phyloP scores from a whole-genome alignment of 2,797 vertebrate genomes.

The Tinamus major region DNA sequence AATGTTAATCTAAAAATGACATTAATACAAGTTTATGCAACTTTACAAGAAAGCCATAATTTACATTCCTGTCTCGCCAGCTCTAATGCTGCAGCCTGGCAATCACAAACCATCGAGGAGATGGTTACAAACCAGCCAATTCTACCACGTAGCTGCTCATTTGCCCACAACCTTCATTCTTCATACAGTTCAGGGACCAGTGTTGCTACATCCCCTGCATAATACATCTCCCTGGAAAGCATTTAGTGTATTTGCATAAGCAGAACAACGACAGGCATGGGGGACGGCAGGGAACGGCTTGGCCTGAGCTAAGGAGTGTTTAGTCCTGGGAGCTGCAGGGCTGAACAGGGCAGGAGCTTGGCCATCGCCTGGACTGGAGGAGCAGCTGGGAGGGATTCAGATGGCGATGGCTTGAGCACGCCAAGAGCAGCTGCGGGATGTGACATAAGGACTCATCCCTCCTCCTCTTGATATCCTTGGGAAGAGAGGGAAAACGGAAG shows the following conservation, averaged over 20 bases:
- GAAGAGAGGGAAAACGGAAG: conserved; percentile 44
- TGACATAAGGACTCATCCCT: background rate
- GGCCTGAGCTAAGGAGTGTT: background rate
- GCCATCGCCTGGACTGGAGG: background rate
- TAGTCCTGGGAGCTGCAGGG: background rate
- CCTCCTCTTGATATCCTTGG: conserved; percentile 39
- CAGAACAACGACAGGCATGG: background rate
- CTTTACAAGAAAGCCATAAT: conserved; percentile 36
- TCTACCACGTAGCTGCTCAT: background rate
- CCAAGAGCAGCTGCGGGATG: background rate
- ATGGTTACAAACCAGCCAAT: background rate
- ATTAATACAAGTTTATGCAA: conserved; percentile 49
- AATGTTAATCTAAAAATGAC: conserved; percentile 50
- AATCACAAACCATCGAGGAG: background rate
- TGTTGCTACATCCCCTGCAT: conserved; percentile 15
- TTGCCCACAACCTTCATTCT: conserved; percentile 11
- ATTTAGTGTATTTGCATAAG: conserved; percentile 19
- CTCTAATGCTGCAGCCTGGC: conserved; percentile 21
- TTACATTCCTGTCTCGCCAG: conserved; percentile 61
- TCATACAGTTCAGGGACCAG: conserved; percentile 37
- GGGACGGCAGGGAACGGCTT: background rate
- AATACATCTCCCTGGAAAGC: conserved; percentile 31
- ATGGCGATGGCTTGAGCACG: background rate
- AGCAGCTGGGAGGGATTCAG: conserved; percentile 34
- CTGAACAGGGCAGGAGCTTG: background rate